Base-by-base conservation (phyloP, 1,140 invertebrate species). In the Drosophila athabasca region DNA sequence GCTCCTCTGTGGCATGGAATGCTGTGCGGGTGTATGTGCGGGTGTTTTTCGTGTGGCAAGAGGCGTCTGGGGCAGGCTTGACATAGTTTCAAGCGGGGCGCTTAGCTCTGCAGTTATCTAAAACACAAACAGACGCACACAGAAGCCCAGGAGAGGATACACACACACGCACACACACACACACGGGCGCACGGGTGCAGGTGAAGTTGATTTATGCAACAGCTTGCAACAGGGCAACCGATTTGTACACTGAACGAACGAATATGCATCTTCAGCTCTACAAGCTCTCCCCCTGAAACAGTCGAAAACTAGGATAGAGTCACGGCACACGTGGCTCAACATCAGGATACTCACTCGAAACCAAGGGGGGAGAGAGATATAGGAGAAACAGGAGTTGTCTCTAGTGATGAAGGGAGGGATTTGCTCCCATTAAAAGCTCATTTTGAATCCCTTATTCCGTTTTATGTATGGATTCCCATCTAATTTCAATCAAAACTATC, bases 191-290 rank as follows among this genome's bases (percentile, higher is more conserved):
- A 19, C 70, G 50, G 26, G 46, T 31, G 44, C 71, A 62, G 80
- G 17, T 76, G 70, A 79, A 75, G 82, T 87, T 88, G 83, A 87
- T 82, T 87, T 87, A 87, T 87, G 83, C 82, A 87, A 85, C 82
- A 85, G 83, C 83, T 88, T 76, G 78, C 79, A 17, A 57, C 52
- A 62, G n/a, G 43, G 53, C 72, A 67, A 76, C 53, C 69, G 64
- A 69, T 68, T 76, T 41, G 17, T 50, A 51, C 72, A 68, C 73
- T 54, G 62, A 8, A 26, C 17, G 17, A 19, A 19, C 17, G 17
- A 19, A 19, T 19, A 1, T 19, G 17, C 17, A n/a, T n/a, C n/a
- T n/a, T n/a, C n/a, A n/a, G n/a, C n/a, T n/a, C n/a, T n/a, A n/a
- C n/a, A n/a, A n/a, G n/a, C 24, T 24, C 24, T 24, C 24, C 22